These are phyloP conservation scores for Myotis myotis DNA, from an alignment of 2,797 vertebrate species.

Conservation along the genomic window DNA sequence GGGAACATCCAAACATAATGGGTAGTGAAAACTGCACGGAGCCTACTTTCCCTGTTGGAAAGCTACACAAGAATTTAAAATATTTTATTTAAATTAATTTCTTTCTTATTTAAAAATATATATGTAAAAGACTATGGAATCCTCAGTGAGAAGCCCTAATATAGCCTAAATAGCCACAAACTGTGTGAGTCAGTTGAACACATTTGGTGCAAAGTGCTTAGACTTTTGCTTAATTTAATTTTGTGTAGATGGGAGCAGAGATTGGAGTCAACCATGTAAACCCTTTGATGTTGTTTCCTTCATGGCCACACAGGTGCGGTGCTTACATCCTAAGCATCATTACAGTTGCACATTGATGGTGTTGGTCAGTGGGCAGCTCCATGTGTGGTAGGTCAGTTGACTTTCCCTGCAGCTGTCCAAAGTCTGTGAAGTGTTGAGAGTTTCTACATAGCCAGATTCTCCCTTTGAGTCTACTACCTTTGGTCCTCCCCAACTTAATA, in stretches of 20 bases:
- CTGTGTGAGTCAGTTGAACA: not conserved
- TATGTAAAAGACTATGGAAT: rapidly evolving
- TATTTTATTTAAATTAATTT: not conserved
- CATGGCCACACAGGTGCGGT: rapidly evolving
- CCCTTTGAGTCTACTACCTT: not conserved
- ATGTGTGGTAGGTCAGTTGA: rapidly evolving
- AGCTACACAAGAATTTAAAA: not conserved
- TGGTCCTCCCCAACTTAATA: not conserved
- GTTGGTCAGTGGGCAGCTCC: rapidly evolving
- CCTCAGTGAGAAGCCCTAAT: too few species aligned
- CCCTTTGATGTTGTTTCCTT: too few species aligned
- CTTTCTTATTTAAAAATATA: too few species aligned
- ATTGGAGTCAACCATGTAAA: rapidly evolving
- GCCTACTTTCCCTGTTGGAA: not conserved
- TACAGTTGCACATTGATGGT: rapidly evolving
- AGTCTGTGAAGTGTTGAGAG: too few species aligned
- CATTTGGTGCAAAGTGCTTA: rapidly evolving
- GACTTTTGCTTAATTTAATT: not conserved
- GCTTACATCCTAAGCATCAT: not conserved
- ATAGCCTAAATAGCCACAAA: not conserved
- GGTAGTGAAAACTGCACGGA: not conserved
- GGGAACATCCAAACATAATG: rapidly evolving
- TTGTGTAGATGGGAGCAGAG: not conserved
- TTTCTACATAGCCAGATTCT: not conserved
- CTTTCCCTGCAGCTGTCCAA: not conserved